phyloP scores from a whole-genome alignment of 1,140 invertebrate species.

The Nasonia longicornis region DNA sequence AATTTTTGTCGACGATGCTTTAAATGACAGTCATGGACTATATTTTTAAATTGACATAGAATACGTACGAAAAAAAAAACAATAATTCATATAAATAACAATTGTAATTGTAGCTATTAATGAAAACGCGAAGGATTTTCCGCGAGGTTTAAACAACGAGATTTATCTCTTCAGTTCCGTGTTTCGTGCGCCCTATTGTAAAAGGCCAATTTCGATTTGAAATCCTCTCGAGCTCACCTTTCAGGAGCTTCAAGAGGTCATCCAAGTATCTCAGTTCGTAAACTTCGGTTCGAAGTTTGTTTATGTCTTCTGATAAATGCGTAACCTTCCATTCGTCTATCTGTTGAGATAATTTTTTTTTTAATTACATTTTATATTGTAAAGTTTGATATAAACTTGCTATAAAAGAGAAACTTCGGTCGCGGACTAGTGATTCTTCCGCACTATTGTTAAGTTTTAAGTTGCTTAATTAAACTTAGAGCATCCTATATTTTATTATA shows the following conservation, averaged over 20 bases:
- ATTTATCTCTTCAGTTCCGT: conserved; percentile 61
- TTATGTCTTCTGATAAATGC: conserved; percentile 54
- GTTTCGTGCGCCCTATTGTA: conserved; percentile 52
- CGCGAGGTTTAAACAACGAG: conserved; percentile 58
- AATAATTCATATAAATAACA: conserved; percentile 20
- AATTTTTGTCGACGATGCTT: conserved; percentile 8
- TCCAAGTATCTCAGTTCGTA: conserved; percentile 63
- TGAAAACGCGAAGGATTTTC: conserved; percentile 32
- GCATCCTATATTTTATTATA: conserved; percentile 35
- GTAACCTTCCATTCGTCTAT: conserved; percentile 58
- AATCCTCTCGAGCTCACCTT: conserved; percentile 62
- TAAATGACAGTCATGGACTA: conserved; percentile 23
- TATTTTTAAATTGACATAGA: conserved; percentile 19
- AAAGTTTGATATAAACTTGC: neutral
- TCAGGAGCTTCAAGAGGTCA: conserved; percentile 63
- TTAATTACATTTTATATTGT: conserved; percentile 27
- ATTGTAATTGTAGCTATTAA: conserved; percentile 28
- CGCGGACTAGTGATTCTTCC: neutral
- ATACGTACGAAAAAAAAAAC: conserved; percentile 30
- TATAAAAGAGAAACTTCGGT: neutral
- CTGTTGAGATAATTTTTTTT: conserved; percentile 48
- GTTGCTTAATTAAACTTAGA: conserved; percentile 16
- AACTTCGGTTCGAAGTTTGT: conserved; percentile 57
- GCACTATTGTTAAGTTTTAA: conserved; percentile 30
- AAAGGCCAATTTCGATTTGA: conserved; percentile 66